These are phyloP conservation scores for Troides oblongomaculatus DNA, from an alignment of 2,888 invertebrate genomes.

Conservation along the genomic window DNA sequence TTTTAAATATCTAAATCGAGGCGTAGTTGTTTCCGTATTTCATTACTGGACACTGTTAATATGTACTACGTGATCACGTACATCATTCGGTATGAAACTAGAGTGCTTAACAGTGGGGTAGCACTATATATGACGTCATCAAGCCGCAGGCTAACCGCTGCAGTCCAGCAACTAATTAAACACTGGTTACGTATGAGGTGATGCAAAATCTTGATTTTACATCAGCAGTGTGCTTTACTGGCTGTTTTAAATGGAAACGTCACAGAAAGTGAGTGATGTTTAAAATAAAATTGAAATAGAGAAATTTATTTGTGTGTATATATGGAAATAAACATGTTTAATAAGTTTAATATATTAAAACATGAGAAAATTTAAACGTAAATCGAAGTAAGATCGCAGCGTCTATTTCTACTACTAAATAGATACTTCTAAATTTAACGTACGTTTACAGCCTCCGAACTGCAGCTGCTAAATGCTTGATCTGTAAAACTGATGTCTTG, in stretches of 20 bases:
- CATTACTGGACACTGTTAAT: not conserved
- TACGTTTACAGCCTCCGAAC: too few species aligned
- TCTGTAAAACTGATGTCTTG: too few species aligned
- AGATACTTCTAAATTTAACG: too few species aligned
- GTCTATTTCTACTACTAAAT: too few species aligned
- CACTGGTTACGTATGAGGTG: slow-evolving; percentile 6
- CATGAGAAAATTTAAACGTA: too few species aligned
- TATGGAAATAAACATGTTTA: too few species aligned
- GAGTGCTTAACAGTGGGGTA: not conserved
- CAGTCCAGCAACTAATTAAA: slow-evolving; percentile 11
- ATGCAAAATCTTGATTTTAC: not conserved
- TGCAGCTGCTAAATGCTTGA: too few species aligned
- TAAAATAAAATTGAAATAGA: not conserved
- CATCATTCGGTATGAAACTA: not conserved
- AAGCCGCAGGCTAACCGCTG: slow-evolving; percentile 9
- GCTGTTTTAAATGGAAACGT: slow-evolving; percentile 1
- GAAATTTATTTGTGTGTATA: too few species aligned
- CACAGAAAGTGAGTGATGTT: not conserved
- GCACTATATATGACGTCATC: not conserved
- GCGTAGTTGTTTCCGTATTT: not conserved
- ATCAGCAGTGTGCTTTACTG: slow-evolving; percentile 1
- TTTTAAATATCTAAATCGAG: too few species aligned
- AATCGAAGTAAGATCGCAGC: too few species aligned
- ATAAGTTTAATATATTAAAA: too few species aligned
- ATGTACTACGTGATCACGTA: not conserved